These are phyloP conservation scores for Borostomias antarcticus DNA, from an alignment of 2,797 vertebrate species.

Conservation along the genomic window DNA sequence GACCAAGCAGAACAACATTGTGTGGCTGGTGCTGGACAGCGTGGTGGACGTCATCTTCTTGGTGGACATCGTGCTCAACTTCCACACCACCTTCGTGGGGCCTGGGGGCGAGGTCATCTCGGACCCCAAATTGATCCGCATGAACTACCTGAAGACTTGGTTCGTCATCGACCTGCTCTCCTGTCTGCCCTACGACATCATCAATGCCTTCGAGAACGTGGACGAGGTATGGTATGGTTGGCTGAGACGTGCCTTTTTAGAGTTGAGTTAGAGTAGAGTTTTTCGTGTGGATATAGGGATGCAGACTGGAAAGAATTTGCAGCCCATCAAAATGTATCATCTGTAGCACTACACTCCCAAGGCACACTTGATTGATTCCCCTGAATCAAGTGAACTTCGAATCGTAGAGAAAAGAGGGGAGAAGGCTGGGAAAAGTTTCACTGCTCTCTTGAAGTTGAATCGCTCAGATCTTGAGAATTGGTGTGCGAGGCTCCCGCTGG, in stretches of 20 bases:
- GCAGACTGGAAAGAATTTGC: conserved; percentile 30
- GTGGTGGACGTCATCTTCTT: conserved; percentile 97
- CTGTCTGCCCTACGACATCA: conserved; percentile 98
- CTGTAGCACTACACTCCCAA: conserved; percentile 1
- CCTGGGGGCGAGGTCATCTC: conserved; percentile 96
- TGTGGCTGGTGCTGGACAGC: conserved; percentile 95
- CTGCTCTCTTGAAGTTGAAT: neutral
- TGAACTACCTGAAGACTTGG: conserved; percentile 99
- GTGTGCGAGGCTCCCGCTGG: conserved; percentile 9
- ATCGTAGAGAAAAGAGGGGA: no score
- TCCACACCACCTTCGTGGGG: conserved; percentile 96
- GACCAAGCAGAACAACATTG: conserved; percentile 96
- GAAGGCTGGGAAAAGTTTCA: neutral
- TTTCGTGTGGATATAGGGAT: neutral
- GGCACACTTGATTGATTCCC: conserved; percentile 29
- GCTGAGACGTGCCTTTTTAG: neutral
- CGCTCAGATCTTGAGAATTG: neutral
- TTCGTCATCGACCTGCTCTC: conserved; percentile 97
- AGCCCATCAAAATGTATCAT: neutral
- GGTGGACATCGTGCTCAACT: conserved; percentile 97
- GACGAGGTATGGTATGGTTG: conserved; percentile 85
- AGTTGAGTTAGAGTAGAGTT: neutral
- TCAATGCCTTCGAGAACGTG: conserved; percentile 98
- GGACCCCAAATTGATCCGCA: conserved; percentile 93
- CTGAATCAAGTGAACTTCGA: conserved; percentile 44